Percentiles rank a stretch among this genome's conserved stretches.
phyloP scores from a whole-genome alignment of 2,113 vertebrate species.

The Centropus unirufus region DNA sequence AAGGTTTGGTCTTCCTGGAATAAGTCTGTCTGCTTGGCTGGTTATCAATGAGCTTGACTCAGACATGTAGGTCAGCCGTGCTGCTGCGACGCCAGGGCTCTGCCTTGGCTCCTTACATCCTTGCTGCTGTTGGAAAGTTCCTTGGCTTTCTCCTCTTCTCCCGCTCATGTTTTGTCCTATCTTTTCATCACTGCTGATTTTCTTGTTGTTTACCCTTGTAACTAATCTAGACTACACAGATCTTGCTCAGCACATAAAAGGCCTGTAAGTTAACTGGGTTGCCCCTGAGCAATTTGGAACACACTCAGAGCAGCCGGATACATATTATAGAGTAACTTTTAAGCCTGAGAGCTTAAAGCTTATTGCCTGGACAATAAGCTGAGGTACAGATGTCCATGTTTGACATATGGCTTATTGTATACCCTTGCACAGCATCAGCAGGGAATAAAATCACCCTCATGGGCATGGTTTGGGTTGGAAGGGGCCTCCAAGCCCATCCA shows the following conservation, averaged over 20 bases:
- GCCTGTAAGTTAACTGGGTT: neutral
- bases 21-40: slow-evolving; percentile 31
- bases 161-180: neutral
- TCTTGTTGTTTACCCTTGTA: slow-evolving; percentile 21
- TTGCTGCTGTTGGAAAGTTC: slow-evolving; percentile 9
- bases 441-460: neutral
- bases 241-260: neutral
- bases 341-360: neutral
- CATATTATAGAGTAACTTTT: neutral
- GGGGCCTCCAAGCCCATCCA: too few species aligned
- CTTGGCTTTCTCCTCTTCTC: neutral
- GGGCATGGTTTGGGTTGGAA: neutral
- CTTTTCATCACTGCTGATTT: slow-evolving; percentile 17
- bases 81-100: neutral
- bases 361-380: neutral
- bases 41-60: slow-evolving; percentile 18
- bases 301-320: neutral
- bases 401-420: neutral
- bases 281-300: neutral
- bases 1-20: slow-evolving; percentile 18
- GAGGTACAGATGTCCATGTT: neutral
- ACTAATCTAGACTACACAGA: neutral
- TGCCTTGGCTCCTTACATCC: neutral
- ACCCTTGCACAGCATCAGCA: neutral
- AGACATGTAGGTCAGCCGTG: neutral